Percentiles rank a stretch among this genome's conserved stretches.
These are phyloP conservation scores for Salvelinus fontinalis DNA, from an alignment of 2,113 vertebrate species.

Conservation along the genomic window DNA sequence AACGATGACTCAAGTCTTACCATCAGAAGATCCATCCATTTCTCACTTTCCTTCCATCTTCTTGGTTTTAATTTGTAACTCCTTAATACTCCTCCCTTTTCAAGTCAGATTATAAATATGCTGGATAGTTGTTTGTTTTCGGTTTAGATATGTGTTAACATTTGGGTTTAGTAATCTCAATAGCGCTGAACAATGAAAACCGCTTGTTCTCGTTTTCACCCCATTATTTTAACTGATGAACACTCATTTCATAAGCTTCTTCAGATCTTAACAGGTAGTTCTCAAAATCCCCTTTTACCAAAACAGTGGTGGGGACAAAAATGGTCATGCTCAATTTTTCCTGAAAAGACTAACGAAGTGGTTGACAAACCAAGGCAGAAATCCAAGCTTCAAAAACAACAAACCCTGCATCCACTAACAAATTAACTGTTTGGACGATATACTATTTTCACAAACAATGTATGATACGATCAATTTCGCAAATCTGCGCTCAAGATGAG, in stretches of 20 bases:
- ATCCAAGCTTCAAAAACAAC: slow-evolving; percentile 44
- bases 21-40: slow-evolving; percentile 33
- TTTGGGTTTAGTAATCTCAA: slow-evolving; percentile 36
- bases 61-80: slow-evolving; percentile 42
- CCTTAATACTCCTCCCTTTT: slow-evolving; percentile 47
- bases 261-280: slow-evolving; percentile 46
- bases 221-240: slow-evolving; percentile 33
- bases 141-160: slow-evolving; percentile 52
- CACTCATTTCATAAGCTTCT: slow-evolving; percentile 51
- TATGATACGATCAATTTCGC: slow-evolving; percentile 36
- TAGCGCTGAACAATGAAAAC: slow-evolving; percentile 51
- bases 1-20: slow-evolving; percentile 70
- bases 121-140: slow-evolving; percentile 53
- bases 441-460: slow-evolving; percentile 35
- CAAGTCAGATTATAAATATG: slow-evolving; percentile 72
- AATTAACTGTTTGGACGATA: slow-evolving; percentile 46
- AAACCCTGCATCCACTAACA: slow-evolving; percentile 29
- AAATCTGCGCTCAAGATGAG: slow-evolving; percentile 36
- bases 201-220: slow-evolving; percentile 29
- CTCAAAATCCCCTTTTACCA: slow-evolving; percentile 45
- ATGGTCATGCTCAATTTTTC: slow-evolving; percentile 66
- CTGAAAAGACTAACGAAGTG: slow-evolving; percentile 22
- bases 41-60: slow-evolving; percentile 52
- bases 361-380: slow-evolving; percentile 36
- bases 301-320: slow-evolving; percentile 38